Evolutionary conservation across 2,888 invertebrate species (phyloP), one percentile per base, ranked within the genome.

Genomic region (Homarus gammarus): DNA sequence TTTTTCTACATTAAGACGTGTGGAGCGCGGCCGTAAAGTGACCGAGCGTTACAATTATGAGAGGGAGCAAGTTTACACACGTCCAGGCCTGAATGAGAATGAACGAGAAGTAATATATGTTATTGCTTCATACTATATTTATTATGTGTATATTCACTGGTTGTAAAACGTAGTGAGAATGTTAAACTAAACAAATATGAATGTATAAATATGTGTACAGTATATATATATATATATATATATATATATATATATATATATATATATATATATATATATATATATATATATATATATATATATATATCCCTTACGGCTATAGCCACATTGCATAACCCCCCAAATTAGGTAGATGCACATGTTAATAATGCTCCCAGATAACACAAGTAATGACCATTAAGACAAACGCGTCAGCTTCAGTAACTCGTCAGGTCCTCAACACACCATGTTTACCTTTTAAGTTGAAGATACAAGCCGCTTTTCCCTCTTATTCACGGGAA

Each of bases 1-100:
- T 75, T 84, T 84, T 84, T 84, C 73, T 73, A 56, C 73, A 75
- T 84, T 84, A 73, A 75, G 84, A 84, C 38, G 84, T 84, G 83
- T 83, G 51, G 78, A 49, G 78, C 33, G 27, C 15, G 33, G 33
- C 78, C 33, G 78, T 78, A 78, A 78, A 78, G 12, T 78, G 78
- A 56, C 78, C 78, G 12, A 51, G 38, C 56, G 2, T 22, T 73
- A 83, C 70, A 40, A 44, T 44, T 73, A 84, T 84, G 75, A 75
- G 38, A 27, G 70, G 18, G 49, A 44, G 61, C 15, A 15, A 27
- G 56, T n/a, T n/a, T 27, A 64, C 27, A 8, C 27, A 0, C 12
- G 27, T 12, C 27, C 2, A 64, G 27, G 27, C 27, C 56, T 6
- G 64, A 27, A 64, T 64, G 64, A 6, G 10, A 64, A 64, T 27